Percentiles rank a stretch among this genome's conserved stretches.
These are phyloP conservation scores for Phrynosoma platyrhinos DNA, from an alignment of 2,113 vertebrate species.

Conservation along the genomic window DNA sequence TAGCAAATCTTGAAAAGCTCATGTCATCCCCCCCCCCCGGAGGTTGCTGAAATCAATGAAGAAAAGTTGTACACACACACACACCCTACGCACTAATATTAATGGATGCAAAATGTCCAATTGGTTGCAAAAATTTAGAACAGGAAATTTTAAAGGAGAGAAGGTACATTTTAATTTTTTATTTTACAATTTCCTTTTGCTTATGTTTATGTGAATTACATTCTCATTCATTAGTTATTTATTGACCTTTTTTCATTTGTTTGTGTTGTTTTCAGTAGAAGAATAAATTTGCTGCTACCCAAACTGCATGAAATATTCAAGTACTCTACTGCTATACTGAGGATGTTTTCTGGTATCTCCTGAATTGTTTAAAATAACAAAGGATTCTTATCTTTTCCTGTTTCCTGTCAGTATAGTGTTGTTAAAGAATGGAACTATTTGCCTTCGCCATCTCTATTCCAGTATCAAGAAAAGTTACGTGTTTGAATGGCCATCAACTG, in stretches of 20 bases:
- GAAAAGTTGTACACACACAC: not conserved
- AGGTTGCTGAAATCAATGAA: constrained; percentile 11
- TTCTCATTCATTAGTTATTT: not conserved
- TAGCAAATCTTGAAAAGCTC: not conserved
- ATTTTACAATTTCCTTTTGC: not conserved
- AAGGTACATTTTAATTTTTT: not conserved
- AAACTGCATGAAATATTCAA: not conserved
- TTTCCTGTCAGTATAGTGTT: too few species aligned
- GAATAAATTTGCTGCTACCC: not conserved
- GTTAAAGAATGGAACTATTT: too few species aligned
- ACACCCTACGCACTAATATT: not conserved
- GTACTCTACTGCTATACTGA: too few species aligned
- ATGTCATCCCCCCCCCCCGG: too few species aligned
- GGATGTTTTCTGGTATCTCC: too few species aligned
- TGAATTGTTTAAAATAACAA: too few species aligned
- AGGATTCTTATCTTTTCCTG: too few species aligned
- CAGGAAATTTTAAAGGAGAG: not conserved
- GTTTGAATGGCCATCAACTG: too few species aligned
- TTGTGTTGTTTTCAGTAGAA: not conserved
- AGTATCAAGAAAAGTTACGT: too few species aligned
- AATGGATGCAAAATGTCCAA: not conserved
- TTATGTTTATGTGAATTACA: not conserved
- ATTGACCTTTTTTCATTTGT: not conserved
- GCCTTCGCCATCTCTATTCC: too few species aligned
- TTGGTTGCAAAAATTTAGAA: not conserved